Conservation (phyloP, 2,113 vertebrate species). For the Helogale parvula region DNA sequence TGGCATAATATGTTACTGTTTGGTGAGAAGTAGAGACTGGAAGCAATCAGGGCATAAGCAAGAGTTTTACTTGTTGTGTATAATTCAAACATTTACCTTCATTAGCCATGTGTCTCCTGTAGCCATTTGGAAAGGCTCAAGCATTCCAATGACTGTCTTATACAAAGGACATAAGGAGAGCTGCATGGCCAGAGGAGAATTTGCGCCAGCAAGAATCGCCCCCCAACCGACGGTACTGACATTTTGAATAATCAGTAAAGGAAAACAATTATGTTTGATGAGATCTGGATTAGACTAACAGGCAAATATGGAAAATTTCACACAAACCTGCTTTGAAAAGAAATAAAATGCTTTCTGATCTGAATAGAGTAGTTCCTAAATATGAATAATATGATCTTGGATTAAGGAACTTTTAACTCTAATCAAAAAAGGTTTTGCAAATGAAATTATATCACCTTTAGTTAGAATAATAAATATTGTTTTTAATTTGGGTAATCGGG, state of each 20-base stretch:
- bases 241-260: neutral
- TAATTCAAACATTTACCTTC: neutral
- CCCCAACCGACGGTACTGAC: neutral
- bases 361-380: neutral
- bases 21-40: neutral
- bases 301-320: neutral
- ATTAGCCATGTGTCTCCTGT: neutral
- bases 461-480: neutral
- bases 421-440: neutral
- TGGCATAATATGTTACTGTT: neutral
- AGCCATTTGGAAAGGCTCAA: neutral
- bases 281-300: neutral
- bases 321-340: neutral
- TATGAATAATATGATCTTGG: neutral
- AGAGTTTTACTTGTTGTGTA: neutral
- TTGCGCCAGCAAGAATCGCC: neutral
- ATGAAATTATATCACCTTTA: slow-evolving; percentile 19
- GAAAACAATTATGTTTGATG: neutral
- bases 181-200: neutral
- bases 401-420: neutral
- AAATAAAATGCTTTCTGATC: neutral
- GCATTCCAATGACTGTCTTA: neutral
- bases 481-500: neutral
- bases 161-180: neutral
- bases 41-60: neutral